These are phyloP conservation scores for Leucoraja ocellata DNA, from an alignment of 2,797 vertebrate species.

Conservation along the genomic window DNA sequence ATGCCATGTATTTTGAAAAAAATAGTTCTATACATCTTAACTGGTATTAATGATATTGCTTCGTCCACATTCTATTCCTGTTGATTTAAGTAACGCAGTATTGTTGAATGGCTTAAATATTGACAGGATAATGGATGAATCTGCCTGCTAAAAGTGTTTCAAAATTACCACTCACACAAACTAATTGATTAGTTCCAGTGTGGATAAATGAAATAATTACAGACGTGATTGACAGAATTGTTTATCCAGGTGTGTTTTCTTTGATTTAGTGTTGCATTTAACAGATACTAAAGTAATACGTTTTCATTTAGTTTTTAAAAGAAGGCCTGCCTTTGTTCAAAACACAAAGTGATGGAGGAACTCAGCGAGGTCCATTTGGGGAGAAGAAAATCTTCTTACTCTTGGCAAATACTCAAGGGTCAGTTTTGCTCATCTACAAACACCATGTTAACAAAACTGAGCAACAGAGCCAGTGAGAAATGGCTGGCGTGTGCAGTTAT, in stretches of 20 bases:
- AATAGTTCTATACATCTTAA: background rate
- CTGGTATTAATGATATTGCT: background rate
- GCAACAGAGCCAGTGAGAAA: background rate
- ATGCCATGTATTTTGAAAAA: too few species aligned
- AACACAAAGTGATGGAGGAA: too few species aligned
- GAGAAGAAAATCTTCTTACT: background rate
- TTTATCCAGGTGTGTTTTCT: background rate
- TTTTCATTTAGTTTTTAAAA: background rate
- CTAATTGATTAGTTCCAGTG: background rate
- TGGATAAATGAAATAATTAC: background rate
- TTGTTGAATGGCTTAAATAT: background rate
- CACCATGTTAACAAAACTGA: background rate
- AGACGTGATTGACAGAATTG: background rate
- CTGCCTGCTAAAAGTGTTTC: background rate
- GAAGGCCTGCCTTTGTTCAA: too few species aligned
- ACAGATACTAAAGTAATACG: background rate
- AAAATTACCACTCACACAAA: background rate
- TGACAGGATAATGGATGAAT: background rate
- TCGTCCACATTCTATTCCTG: background rate
- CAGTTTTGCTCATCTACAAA: background rate
- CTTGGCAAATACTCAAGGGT: background rate
- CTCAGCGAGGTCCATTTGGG: background rate
- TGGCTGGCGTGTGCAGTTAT: background rate
- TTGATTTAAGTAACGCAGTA: background rate
- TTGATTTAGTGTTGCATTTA: background rate